A percentile compares a stretch with the other conserved stretches of the same genome.
These are phyloP conservation scores for Tachuris rubrigastra DNA, from an alignment of 2,113 vertebrate species.

Conservation along the genomic window DNA sequence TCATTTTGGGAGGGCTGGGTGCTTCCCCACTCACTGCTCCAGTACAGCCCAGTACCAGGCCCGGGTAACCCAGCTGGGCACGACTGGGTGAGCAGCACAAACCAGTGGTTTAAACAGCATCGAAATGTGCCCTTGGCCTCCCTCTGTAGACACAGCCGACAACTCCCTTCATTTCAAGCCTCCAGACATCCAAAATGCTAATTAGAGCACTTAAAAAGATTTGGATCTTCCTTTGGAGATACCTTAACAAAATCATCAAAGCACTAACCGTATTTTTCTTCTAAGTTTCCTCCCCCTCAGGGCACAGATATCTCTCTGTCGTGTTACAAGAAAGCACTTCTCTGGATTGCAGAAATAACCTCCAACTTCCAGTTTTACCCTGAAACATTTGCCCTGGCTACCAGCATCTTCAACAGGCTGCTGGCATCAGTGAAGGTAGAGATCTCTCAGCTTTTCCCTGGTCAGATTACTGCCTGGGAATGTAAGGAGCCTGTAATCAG, in stretches of 20 bases:
- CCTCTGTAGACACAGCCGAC: background rate
- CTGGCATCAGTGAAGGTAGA: slow-evolving; percentile 76
- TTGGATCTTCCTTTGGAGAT: background rate
- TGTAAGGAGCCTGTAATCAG: background rate
- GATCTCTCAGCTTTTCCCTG: background rate
- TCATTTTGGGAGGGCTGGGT: background rate
- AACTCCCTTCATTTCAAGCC: background rate
- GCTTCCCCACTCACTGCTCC: background rate
- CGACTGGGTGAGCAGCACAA: rapidly evolving
- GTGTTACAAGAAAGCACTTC: slow-evolving; percentile 67
- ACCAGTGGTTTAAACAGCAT: background rate
- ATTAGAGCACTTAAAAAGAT: background rate
- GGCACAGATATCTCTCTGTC: slow-evolving; percentile 72
- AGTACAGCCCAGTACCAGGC: background rate
- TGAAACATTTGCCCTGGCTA: slow-evolving; percentile 73
- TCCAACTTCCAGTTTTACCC: slow-evolving; percentile 71
- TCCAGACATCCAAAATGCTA: background rate
- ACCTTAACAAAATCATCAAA: slow-evolving; percentile 13
- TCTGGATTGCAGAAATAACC: slow-evolving; percentile 74
- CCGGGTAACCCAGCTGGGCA: no score
- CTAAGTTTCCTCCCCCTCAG: slow-evolving; percentile 14
- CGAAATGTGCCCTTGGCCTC: background rate
- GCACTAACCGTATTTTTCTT: background rate
- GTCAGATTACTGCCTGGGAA: background rate
- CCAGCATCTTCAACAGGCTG: slow-evolving; percentile 73